Base-by-base conservation (phyloP, 2,888 invertebrate species). In the Drosophila subquinaria region DNA sequence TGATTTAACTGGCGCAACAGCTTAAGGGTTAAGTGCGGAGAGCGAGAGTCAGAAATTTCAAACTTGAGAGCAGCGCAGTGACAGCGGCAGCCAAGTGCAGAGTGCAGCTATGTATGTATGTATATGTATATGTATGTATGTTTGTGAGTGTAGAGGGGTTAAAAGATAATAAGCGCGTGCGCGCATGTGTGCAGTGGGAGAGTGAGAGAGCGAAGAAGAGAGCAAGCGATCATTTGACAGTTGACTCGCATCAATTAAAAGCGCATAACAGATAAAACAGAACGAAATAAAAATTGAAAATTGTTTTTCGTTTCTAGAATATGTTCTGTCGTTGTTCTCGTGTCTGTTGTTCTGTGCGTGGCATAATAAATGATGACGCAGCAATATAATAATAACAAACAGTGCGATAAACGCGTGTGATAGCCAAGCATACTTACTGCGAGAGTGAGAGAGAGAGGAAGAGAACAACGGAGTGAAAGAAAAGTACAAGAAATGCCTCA, bases 231-330 rank as follows among this genome's bases (percentile, higher is more conserved):
- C 50, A 69, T 77, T 79, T 81, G 78, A 79, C 81, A 68, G 79
- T 73, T 81, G 67, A 73, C 66, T 77, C 52, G 67, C 73, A 64
- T 64, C 79, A 79, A 81, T 81, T 79, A 77, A 79, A 81, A 59
- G 69, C 60, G 75, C 52, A 79, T 74, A 67, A 59, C 47, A 79
- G 75, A 75, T 70, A 74, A 17, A 57, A 23, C 1, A 30, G 11
- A 2, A 6, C 3, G 3, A 17, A 38, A 40, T 15, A 47, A 48
- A 67, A 78, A 64, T 63, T 60, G 33, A 62, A 70, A 64, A 66
- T 48, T 62, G 30, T 40, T 20, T 17, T 42, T 52, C 20, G 10
- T 4, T 48, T 13, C 53, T 47, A 27, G 27, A 27, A 45, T 40
- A 56, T 63, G 20, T 35, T 23, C 10, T 52, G 4, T 56, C 43